Evolutionary conservation across 2,888 invertebrate species (phyloP), one percentile per base, ranked within the genome.

Genomic region (Agrotis puta): DNA sequence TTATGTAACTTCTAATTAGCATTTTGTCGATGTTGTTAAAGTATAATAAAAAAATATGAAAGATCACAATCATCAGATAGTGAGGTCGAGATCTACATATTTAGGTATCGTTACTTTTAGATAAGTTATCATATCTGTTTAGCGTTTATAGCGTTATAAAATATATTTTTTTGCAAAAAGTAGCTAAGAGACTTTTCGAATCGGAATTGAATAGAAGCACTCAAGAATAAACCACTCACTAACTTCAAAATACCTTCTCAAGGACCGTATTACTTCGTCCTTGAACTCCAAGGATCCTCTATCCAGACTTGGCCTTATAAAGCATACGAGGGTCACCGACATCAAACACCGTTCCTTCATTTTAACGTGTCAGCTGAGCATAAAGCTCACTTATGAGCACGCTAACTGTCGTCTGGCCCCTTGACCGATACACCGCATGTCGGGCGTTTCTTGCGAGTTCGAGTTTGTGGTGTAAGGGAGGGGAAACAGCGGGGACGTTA

Each of bases 401-500:
- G 74, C 65, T 88, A 88, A 89, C 88, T 88, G 90, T 89, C 88
- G 77, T 75, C 75, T 84, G 89, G 79, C 88, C 89, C 70, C 87
- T 88, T 90, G 90, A 90, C 90, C 90, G 88, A 88, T 73, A 88
- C 85, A 84, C 79, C 79, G 79, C 80, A 81, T 77, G 85, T 84
- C 85, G 85, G 73, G 70, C 82, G 77, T 84, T 87, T 87, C 86
- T 89, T 85, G 84, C 71, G 71, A 72, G 74, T 61, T 54, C 57
- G 61, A 70, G 50, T n/a, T 66, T 73, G 61, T 57, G 77, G 79
- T 50, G 2, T 43, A 82, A 86, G 39, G 22, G 13, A 66, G 2
- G 13, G 47, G 61, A 50, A 48, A 47, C 0, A 66, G 81, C 81
- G 79, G 27, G 0, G 2, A 13, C 4, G 13, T 11, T 3, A 27